A percentile compares a stretch with the other conserved stretches of the same genome.
Conservation (phyloP, 2,888 invertebrate genomes). For the Lypha dubia region DNA sequence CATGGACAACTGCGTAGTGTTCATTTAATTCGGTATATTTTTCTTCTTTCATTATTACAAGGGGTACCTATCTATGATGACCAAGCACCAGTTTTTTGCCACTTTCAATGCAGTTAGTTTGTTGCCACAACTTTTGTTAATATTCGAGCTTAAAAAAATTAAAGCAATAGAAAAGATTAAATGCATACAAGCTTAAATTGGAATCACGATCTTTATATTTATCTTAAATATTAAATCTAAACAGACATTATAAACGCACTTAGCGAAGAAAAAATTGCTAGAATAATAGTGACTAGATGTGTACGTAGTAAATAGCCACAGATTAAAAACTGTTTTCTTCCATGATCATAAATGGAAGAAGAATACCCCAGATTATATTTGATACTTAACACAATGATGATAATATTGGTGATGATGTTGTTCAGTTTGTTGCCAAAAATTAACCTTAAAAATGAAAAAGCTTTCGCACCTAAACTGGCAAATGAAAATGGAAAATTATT, state of each 20-base stretch:
- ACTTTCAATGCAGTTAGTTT: not conserved
- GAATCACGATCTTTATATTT: slow-evolving; percentile 77
- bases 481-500: too few relatives aligned
- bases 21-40: not conserved
- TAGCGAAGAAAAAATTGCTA: slow-evolving; percentile 48
- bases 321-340: slow-evolving; percentile 57
- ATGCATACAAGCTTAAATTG: slow-evolving; percentile 76
- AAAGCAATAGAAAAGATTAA: slow-evolving; percentile 70
- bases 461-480: too few relatives aligned
- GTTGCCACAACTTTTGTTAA: slow-evolving; percentile 10
- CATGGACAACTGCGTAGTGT: slow-evolving; percentile 24
- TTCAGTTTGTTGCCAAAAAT: not conserved
- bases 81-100: not conserved
- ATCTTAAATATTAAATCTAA: slow-evolving; percentile 76
- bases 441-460: slow-evolving; percentile 48
- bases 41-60: not conserved
- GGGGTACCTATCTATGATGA: not conserved
- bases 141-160: slow-evolving; percentile 7
- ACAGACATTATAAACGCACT: slow-evolving; percentile 72
- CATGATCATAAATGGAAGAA: slow-evolving; percentile 21
- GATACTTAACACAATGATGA: slow-evolving; percentile 43
- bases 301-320: slow-evolving; percentile 55
- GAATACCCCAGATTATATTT: slow-evolving; percentile 50
- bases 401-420: slow-evolving; percentile 30
- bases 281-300: slow-evolving; percentile 40